Conservation (phyloP, 2,113 vertebrate genomes). For the Phylloscopus whistleri region DNA sequence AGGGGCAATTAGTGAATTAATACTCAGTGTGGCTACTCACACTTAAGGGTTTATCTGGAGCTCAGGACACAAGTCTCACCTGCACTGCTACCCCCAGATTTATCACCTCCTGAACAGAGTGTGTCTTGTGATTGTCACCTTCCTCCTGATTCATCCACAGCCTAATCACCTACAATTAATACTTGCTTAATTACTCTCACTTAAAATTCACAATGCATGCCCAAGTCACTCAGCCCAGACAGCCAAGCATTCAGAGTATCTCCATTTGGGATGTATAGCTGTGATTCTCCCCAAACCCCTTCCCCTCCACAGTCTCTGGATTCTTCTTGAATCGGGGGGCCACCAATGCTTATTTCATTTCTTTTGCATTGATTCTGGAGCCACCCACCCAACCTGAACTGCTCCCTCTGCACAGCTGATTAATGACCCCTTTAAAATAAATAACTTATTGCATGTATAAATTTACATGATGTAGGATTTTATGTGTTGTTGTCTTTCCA, state of each 20-base stretch:
- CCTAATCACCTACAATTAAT: neutral
- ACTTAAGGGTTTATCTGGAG: neutral
- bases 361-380: neutral
- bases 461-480: neutral
- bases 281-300: neutral
- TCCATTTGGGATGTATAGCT: fast-evolving
- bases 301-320: neutral
- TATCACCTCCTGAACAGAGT: neutral
- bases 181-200: constrained; percentile 1
- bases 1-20: neutral
- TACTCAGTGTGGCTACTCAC: neutral
- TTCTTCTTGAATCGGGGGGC: neutral
- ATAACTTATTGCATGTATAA: neutral
- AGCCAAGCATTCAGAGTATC: neutral
- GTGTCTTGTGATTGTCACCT: neutral
- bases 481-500: neutral
- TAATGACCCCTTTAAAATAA: neutral
- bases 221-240: neutral
- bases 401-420: neutral
- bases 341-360: neutral
- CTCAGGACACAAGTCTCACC: neutral
- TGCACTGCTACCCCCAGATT: neutral
- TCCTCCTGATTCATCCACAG: neutral
- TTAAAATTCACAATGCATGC: neutral
- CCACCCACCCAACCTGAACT: neutral